Evolutionary conservation across 2,797 vertebrate genomes (phyloP), one percentile per base, ranked within the genome.

Genomic region (Momotus momota): DNA sequence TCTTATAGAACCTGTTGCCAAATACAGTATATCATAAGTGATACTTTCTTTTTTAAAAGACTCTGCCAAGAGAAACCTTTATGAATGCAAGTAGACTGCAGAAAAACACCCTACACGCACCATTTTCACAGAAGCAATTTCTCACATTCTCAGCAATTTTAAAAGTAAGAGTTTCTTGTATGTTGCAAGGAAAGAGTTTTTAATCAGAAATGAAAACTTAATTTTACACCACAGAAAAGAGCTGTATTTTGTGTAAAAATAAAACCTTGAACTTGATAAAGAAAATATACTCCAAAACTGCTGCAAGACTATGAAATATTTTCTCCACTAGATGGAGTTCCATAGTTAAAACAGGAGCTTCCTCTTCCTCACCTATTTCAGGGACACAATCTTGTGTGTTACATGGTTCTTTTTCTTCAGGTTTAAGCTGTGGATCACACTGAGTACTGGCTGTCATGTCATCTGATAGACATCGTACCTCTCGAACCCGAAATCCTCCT

Each of bases 401-500:
- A 94, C 99, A 99, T 0, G 98, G 91, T 51, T 99, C 99, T 90
- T 95, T 99, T 57, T 98, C 97, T 16, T 96, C 96, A 23, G 99
- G 99, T 94, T 97, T 99, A 75, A 98, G 81, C 73, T 98, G 98
- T 49, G 97, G 95, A 10, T 99, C 98, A 65, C 99, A 99, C 78
- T 93, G 98, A 51, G 98, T 97, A 8, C 98, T 99, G 67, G 98
- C 96, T 87, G 96, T 96, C 98, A 98, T 98, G 94, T 99, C 98
- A 21, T 99, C 99, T 0, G 99, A 98, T 20, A 99, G 98, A 79
- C 99, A 99, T 29, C 99, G 98, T 14, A 99, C 99, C 97, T 99
- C 99, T 72, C 99, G 98, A 69, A 99, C 98, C 10, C 99, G 98
- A 94, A 99, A 99, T 46, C 99, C 99, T 0, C 98, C 98, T 95